Evolutionary conservation across 2,888 invertebrate species (phyloP).

Genomic region (Anoncus sp.): DNA sequence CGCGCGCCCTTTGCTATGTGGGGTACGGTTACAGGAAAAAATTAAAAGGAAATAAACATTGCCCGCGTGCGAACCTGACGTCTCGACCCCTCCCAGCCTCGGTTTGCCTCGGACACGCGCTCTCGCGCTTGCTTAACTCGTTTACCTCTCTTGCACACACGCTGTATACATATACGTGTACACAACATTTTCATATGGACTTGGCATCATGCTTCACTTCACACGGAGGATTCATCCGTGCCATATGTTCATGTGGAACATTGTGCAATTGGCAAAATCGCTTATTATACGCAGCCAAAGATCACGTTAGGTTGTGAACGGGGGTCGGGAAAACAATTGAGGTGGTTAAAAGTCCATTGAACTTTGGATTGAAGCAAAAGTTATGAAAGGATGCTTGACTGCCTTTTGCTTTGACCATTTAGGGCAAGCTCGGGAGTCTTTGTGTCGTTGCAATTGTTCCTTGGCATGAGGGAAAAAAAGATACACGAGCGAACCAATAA

Average conservation of each 20-base stretch:
- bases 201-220: conserved; percentile 48
- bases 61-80: conserved; percentile 77
- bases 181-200: conserved; percentile 23
- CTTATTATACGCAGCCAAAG: conserved; percentile 2
- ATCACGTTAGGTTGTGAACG: not conserved
- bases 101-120: conserved; percentile 54
- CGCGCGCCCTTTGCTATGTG: conserved; percentile 68
- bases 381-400: no score
- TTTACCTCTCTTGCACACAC: not conserved
- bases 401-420: no score
- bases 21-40: conserved; percentile 64
- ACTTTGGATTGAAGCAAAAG: no score
- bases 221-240: conserved; percentile 35
- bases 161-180: conserved; percentile 3
- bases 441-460: no score
- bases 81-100: conserved; percentile 76
- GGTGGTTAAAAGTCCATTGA: no score
- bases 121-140: conserved; percentile 24
- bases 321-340: not conserved
- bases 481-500: no score
- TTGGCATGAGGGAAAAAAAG: no score
- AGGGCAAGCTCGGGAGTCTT: no score
- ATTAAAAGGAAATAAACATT: conserved; percentile 66
- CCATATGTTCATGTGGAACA: conserved; percentile 4
- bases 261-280: conserved; percentile 15